Base-by-base conservation (phyloP, 2,797 vertebrate species). In the Cuniculus paca region DNA sequence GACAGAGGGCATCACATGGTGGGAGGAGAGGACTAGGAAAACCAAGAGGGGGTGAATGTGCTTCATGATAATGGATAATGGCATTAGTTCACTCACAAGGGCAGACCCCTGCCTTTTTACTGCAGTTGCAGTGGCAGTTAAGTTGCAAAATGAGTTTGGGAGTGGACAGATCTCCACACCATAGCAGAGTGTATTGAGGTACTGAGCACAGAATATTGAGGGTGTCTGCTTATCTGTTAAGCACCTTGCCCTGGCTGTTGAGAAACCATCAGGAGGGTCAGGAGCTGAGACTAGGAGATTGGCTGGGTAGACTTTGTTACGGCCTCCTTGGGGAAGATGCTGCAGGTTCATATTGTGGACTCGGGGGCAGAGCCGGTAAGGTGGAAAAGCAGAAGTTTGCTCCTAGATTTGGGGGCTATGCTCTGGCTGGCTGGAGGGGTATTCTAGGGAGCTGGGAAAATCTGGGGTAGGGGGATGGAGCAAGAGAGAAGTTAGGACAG, bases 211-310 rank as follows among this genome's bases (percentile, higher is more conserved):
- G 16, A 34, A 34, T 65, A 65, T 4, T 17, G 45, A 48, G 56
- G 60, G 4, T 24, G 58, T 50, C 50, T 19, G 8, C 36, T 45
- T 10, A 0, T 68, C 8, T 1, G 42, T 2, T 22, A 31, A 80
- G 54, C 48, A 50, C 45, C n/a, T 72, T 26, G 24, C 2, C 0
- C 65, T 22, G 75, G 56, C 39, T 85, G 54, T 81, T 42, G 20
- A 22, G 34, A 56, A 19, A 1, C 26, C 5, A 14, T 50, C 3
- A 1, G 70, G 31, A 11, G 11, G 12, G 61, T 0, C 19, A 12
- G 58, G 39, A 68, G 60, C 7, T 6, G 82, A 88, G 34, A 28
- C 39, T 45, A 20, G 17, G 24, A 20, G 14, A 48, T 14, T 34
- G 2, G 8, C 0, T 11, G 26, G 79, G 48, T 34, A 28, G 79